These are phyloP conservation scores for Labeo catla DNA, from an alignment of 2,113 vertebrate genomes.

Conservation along the genomic window DNA sequence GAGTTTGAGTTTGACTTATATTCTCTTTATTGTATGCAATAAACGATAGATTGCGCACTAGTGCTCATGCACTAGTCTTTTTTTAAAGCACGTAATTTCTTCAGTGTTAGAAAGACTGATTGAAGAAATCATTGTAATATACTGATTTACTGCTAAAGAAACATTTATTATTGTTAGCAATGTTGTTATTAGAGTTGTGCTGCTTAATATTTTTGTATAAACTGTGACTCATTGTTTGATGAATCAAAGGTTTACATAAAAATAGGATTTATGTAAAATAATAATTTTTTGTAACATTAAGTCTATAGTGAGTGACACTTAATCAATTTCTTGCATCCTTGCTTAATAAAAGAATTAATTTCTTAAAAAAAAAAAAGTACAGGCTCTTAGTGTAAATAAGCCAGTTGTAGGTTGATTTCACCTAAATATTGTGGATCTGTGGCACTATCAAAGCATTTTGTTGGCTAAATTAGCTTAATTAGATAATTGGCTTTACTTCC, in stretches of 20 bases:
- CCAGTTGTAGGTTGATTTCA: neutral
- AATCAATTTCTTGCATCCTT: too few relatives aligned
- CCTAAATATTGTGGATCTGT: too few relatives aligned
- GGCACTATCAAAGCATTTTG: too few relatives aligned
- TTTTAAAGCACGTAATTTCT: neutral
- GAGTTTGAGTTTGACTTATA: neutral
- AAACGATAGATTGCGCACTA: neutral
- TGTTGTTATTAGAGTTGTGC: too few relatives aligned
- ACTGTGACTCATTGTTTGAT: neutral
- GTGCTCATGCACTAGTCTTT: neutral
- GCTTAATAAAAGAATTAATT: too few relatives aligned
- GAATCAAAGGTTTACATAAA: neutral
- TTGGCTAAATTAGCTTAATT: too few relatives aligned
- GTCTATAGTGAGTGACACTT: too few relatives aligned
- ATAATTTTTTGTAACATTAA: too few relatives aligned
- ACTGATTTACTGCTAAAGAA: neutral
- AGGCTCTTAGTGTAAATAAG: neutral
- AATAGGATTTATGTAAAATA: neutral
- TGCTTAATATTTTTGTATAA: too few relatives aligned
- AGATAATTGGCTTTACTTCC: neutral
- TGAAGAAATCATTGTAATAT: neutral
- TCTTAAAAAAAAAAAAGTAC: too few relatives aligned
- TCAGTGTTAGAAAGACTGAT: neutral
- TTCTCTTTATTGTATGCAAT: neutral
- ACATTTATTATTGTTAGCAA: neutral